phyloP scores from a whole-genome alignment of 2,888 invertebrate species.

The Drosophila melanocephala region DNA sequence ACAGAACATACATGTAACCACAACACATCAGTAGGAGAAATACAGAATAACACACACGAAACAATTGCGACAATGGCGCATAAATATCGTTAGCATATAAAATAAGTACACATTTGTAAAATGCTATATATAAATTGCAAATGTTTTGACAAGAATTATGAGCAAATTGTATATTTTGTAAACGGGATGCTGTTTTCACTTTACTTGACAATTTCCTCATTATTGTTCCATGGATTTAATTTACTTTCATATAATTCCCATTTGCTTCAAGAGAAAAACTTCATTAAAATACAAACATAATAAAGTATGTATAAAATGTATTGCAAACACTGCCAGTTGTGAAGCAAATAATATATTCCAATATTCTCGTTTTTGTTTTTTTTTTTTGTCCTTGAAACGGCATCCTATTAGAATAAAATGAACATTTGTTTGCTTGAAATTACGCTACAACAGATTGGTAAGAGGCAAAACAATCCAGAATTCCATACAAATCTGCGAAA shows the following conservation, averaged over 20 bases:
- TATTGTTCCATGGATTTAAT: constrained; percentile 17
- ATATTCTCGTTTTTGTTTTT: constrained; percentile 7
- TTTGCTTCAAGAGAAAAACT: constrained; percentile 2
- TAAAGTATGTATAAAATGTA: constrained; percentile 22
- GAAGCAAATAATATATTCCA: constrained; percentile 43
- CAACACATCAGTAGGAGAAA: constrained; percentile 67
- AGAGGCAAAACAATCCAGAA: constrained; percentile 17
- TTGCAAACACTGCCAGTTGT: constrained; percentile 70
- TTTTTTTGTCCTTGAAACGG: constrained; percentile 20
- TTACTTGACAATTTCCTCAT: constrained; percentile 16
- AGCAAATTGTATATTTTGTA: constrained; percentile 18
- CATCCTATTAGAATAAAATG: constrained; percentile 16
- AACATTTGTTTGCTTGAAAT: constrained; percentile 19
- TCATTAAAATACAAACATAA: neutral
- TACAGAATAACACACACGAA: constrained; percentile 21
- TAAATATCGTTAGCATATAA: constrained; percentile 50
- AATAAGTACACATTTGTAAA: constrained; percentile 44
- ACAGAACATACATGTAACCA: constrained; percentile 87
- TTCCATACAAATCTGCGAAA: constrained; percentile 35
- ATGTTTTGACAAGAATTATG: constrained; percentile 41
- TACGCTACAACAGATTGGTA: constrained; percentile 7
- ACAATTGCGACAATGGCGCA: constrained; percentile 53
- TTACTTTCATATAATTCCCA: constrained; percentile 16
- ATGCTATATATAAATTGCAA: constrained; percentile 37
- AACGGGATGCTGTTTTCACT: constrained; percentile 44